Evolutionary conservation across 2,888 invertebrate species (phyloP).

Genomic region (Pteria penguin): DNA sequence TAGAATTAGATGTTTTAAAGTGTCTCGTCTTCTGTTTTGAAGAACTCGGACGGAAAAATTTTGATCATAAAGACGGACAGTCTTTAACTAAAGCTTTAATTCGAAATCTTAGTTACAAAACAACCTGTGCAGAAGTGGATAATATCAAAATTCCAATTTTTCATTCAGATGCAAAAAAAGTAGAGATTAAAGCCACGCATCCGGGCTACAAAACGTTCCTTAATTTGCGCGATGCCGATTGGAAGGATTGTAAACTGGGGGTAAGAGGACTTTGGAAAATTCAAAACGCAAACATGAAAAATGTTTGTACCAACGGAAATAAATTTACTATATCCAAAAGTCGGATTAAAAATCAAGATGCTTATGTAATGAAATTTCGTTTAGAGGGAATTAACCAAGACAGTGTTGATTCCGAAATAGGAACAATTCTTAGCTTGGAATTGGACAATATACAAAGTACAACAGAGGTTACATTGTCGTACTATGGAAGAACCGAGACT

Average conservation of each 20-base stretch:
- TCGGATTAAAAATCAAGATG: background rate
- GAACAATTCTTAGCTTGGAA: background rate
- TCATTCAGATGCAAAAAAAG: slow-evolving; percentile 45
- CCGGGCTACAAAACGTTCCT: slow-evolving; percentile 56
- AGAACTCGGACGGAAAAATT: background rate
- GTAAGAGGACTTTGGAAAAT: slow-evolving; percentile 55
- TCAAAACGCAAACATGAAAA: slow-evolving; percentile 13
- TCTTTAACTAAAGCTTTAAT: slow-evolving; percentile 43
- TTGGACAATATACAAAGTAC: background rate
- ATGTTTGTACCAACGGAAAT: slow-evolving; percentile 8
- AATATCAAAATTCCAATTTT: slow-evolving; percentile 55
- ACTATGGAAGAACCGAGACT: slow-evolving; percentile 1
- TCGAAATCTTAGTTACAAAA: slow-evolving; percentile 48
- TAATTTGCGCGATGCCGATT: slow-evolving; percentile 50
- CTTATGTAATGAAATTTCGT: background rate
- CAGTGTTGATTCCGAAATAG: slow-evolving; percentile 19
- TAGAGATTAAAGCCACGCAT: slow-evolving; percentile 51
- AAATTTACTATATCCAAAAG: background rate
- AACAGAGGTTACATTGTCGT: background rate
- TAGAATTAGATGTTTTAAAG: background rate
- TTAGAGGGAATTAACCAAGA: background rate
- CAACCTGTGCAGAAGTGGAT: slow-evolving; percentile 56
- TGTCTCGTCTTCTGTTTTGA: background rate
- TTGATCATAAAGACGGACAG: too few species aligned
- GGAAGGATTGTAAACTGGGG: slow-evolving; percentile 46